Evolutionary conservation across 2,888 invertebrate species (phyloP).

Genomic region (Eremobia ochroleuca): DNA sequence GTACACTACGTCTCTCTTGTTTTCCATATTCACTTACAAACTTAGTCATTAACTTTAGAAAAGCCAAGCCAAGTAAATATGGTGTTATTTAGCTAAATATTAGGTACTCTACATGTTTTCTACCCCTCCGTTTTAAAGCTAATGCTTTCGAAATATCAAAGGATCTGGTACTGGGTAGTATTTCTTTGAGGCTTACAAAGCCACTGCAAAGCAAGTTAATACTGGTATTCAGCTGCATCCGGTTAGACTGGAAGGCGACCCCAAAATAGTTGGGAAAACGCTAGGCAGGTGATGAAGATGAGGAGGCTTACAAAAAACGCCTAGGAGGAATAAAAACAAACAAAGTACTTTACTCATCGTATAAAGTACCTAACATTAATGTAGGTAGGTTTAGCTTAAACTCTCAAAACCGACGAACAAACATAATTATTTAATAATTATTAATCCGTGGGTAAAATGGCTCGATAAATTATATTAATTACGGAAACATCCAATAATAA

Average conservation of each 20-base stretch:
- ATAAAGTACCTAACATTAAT: background rate
- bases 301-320: background rate
- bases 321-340: background rate
- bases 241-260: background rate
- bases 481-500: conserved; percentile 33
- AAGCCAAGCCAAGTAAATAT: background rate
- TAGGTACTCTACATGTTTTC: background rate
- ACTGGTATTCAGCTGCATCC: background rate
- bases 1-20: background rate
- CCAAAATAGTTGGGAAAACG: background rate
- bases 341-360: background rate
- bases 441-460: conserved; percentile 43
- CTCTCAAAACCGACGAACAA: conserved; percentile 16
- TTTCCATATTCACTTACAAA: background rate
- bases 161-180: background rate
- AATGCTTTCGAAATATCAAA: background rate
- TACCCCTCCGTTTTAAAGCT: background rate
- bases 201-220: background rate
- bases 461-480: conserved; percentile 46
- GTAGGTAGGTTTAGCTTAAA: background rate
- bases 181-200: background rate
- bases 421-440: conserved; percentile 35
- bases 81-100: background rate
- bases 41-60: background rate
- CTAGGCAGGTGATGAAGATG: background rate